phyloP scores from a whole-genome alignment of 1,140 invertebrate species.

The Drosophila repleta region DNA sequence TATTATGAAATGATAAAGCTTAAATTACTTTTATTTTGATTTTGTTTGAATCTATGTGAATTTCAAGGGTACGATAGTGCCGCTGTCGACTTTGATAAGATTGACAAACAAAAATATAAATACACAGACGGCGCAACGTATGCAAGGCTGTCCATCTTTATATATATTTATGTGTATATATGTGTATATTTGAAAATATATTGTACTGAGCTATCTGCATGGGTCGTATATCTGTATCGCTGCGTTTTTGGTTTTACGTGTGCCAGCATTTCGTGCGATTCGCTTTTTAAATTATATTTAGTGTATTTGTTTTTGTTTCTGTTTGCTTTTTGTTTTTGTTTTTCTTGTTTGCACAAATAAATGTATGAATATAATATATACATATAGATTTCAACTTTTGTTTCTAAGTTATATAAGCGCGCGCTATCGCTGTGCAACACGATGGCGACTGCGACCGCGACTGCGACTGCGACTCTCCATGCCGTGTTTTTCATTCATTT shows the following conservation, averaged over 20 bases:
- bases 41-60: constrained; percentile 49
- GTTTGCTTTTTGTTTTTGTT: constrained; percentile 5
- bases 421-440: constrained; percentile 68
- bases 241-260: constrained; percentile 62
- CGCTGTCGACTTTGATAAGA: constrained; percentile 69
- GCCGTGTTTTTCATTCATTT: constrained; percentile 68
- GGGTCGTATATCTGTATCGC: constrained; percentile 57
- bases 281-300: constrained; percentile 58
- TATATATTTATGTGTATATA: constrained; percentile 25
- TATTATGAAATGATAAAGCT: constrained; percentile 62
- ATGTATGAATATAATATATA: constrained; percentile 28
- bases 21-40: constrained; percentile 46
- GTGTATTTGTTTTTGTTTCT: constrained; percentile 19
- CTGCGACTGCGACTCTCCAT: constrained; percentile 49
- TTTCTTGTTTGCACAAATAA: constrained; percentile 41
- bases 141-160: constrained; percentile 47
- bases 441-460: constrained; percentile 50
- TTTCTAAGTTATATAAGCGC: constrained; percentile 69
- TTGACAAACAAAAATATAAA: constrained; percentile 70
- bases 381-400: constrained; percentile 42
- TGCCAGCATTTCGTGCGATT: constrained; percentile 60
- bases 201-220: constrained; percentile 63
- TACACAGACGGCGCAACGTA: constrained; percentile 40
- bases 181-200: constrained; percentile 36
- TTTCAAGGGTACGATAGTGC: constrained; percentile 69